Evolutionary conservation across 2,888 invertebrate species (phyloP).

Genomic region (Ophion ventricosus): DNA sequence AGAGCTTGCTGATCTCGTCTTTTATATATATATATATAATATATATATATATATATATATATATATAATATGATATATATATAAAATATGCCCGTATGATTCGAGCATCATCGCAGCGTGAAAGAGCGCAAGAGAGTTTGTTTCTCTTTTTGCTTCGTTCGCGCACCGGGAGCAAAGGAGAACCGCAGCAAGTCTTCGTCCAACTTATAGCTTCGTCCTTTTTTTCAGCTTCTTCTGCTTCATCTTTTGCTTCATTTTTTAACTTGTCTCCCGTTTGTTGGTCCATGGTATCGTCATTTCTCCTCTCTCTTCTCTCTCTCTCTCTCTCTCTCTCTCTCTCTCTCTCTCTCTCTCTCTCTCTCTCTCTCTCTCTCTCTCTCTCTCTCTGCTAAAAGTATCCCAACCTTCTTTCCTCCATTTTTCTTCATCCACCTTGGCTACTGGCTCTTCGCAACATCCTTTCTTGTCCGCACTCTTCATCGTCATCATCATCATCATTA

Average conservation of each 20-base stretch:
- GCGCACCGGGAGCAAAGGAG: constrained; percentile 25
- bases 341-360: constrained; percentile 34
- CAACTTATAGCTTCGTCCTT: constrained; percentile 41
- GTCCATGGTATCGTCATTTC: background rate
- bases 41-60: background rate
- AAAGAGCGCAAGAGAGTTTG: constrained; percentile 34
- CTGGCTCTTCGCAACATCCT: constrained; percentile 27
- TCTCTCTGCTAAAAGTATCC: background rate
- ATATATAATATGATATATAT: background rate
- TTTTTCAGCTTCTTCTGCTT: constrained; percentile 29
- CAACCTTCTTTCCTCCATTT: constrained; percentile 11
- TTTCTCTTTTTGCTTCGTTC: constrained; percentile 20
- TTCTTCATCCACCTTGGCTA: constrained; percentile 27
- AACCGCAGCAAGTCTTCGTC: constrained; percentile 37
- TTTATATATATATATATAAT: background rate
- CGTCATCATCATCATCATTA: constrained; percentile 39
- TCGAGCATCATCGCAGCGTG: constrained; percentile 12
- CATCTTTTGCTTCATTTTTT: constrained; percentile 24
- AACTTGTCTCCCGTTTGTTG: constrained; percentile 15
- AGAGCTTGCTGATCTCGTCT: constrained; percentile 55
- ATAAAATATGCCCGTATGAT: constrained; percentile 3
- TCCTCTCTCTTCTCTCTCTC: constrained; percentile 35
- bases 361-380: constrained; percentile 31
- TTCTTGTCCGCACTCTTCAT: background rate
- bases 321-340: constrained; percentile 40